phyloP scores from a whole-genome alignment of 2,888 invertebrate species.

The Pterostichus madidus region DNA sequence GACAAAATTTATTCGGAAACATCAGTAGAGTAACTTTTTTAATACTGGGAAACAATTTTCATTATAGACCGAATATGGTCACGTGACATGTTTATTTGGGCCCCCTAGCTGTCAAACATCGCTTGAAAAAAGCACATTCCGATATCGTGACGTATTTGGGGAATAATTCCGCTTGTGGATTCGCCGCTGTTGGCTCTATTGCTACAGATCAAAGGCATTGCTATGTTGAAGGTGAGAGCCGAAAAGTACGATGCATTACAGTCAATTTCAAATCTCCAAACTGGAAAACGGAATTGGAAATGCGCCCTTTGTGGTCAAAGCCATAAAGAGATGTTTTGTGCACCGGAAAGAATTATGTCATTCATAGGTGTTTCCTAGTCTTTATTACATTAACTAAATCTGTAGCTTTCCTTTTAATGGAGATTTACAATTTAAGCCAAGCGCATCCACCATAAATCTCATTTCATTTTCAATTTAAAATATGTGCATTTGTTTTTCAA shows the following conservation, averaged over 20 bases:
- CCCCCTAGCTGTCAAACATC: conserved; percentile 5
- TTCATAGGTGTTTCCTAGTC: not conserved
- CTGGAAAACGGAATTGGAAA: conserved; percentile 11
- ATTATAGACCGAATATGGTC: conserved; percentile 19
- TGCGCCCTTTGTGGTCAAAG: not conserved
- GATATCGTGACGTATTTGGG: no score
- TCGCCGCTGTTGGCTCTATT: no score
- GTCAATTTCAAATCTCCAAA: not conserved
- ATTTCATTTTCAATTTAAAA: no score
- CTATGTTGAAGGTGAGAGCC: not conserved
- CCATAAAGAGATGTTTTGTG: not conserved
- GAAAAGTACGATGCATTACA: conserved; percentile 1
- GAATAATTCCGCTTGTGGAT: no score
- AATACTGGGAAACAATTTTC: conserved; percentile 36
- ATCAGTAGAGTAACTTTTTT: conserved; percentile 24
- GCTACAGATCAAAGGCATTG: not conserved
- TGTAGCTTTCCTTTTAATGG: no score
- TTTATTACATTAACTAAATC: not conserved
- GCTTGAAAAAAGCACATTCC: no score
- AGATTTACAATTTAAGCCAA: no score
- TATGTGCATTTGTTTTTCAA: no score
- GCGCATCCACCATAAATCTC: no score
- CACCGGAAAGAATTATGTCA: conserved; percentile 1
- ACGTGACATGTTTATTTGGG: conserved; percentile 29
- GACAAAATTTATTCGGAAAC: conserved; percentile 53